Base-by-base conservation (phyloP, 2,113 vertebrate species). In the Sphyrna mokarran region DNA sequence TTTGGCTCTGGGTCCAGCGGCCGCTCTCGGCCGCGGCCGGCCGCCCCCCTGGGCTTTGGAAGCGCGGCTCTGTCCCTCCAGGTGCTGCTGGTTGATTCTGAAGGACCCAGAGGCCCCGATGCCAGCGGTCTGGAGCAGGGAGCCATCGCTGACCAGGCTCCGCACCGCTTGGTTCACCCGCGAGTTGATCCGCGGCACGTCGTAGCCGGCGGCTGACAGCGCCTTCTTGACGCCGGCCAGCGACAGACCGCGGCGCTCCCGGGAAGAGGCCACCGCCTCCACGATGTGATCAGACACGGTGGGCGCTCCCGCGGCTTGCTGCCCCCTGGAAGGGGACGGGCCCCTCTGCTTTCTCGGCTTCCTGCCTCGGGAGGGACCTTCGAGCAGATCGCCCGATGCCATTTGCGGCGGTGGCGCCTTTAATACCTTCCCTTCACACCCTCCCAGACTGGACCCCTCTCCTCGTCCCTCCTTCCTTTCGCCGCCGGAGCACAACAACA, bases 21-120 rank as follows among this genome's bases (percentile, higher is more conserved):
- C 40, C 26, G 5, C 26, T 22, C 3, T 89, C 48, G 23, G 23
- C 20, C 23, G 23, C 20, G 3, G 23, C 48, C 54, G 43, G 54
- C 43, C 20, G 61, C 61, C 61, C 61, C 61, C 61, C 61, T 13
- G 43, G 48, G 48, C 1, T 11, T 13, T 76, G 72, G 8, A 1
- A 1, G 86, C 86, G 20, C 48, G 48, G 40, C 22, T 87, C 20
- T 22, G 18, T 8, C 7, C 20, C 8, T 58, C 26, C 96, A 66
- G 29, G 2, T 76, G 29, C 80, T 96, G 97, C 72, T 97, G 96
- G 96, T 96, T 97, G 10, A 97, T 37, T 95, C 96, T 97, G 95
- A 97, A 97, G 69, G 97, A 97, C 43, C 97, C 97, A 0, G 97
- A 96, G 0, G 97, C 97, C 6, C 97, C 97, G 1, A 85, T 96